phyloP scores from a whole-genome alignment of 1,140 invertebrate genomes.

The Drosophila hydei region DNA sequence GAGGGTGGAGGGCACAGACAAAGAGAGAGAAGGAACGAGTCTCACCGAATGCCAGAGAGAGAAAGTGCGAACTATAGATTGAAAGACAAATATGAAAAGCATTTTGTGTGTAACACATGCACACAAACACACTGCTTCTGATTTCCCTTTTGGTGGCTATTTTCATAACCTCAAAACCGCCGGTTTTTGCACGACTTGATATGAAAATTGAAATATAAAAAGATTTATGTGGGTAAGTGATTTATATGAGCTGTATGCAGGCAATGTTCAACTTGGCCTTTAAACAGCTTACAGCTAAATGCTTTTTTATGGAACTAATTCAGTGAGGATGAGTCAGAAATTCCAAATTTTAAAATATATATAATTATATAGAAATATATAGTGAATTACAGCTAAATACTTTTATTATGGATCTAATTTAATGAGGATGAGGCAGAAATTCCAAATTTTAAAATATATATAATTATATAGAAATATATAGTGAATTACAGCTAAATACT shows the following conservation, averaged over 20 bases:
- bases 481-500: too few relatives aligned
- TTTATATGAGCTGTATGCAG: constrained; percentile 11
- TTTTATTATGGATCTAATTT: constrained; percentile 12
- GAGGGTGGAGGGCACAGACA: not conserved
- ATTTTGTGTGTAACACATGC: constrained; percentile 16
- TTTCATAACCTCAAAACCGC: constrained; percentile 25
- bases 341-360: too few relatives aligned
- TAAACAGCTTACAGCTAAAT: not conserved
- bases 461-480: too few relatives aligned
- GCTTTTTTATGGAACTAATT: too few relatives aligned
- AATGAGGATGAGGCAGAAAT: too few relatives aligned
- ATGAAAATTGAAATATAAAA: constrained; percentile 20
- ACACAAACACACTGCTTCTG: not conserved
- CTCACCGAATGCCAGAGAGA: not conserved
- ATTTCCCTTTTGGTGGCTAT: constrained; percentile 3
- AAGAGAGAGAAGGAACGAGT: not conserved
- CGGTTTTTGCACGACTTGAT: constrained; percentile 17
- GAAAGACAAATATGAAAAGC: constrained; percentile 15
- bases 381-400: too few relatives aligned
- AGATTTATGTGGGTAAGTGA: constrained; percentile 30
- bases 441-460: too few relatives aligned
- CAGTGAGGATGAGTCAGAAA: too few relatives aligned
- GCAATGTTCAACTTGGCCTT: not conserved
- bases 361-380: too few relatives aligned
- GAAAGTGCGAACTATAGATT: constrained; percentile 13